Conservation (phyloP, 92 coral and sea anemone species). For the Palythoa caribaeorum region DNA sequence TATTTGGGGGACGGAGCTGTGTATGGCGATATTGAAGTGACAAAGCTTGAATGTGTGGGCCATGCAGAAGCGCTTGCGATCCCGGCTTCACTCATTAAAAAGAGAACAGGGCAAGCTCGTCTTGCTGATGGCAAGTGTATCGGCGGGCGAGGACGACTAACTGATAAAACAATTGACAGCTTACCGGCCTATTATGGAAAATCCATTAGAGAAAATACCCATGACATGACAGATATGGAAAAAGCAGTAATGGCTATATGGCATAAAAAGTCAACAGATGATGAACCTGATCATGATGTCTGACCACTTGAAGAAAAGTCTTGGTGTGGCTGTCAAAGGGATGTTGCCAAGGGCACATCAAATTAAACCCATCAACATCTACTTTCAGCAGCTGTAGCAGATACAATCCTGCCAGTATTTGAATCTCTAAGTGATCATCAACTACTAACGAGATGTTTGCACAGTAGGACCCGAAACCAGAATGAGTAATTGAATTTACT, state of each 20-base stretch:
- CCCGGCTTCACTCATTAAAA: constrained; percentile 68
- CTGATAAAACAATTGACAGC: constrained; percentile 34
- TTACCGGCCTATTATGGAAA: constrained; percentile 65
- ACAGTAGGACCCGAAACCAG: constrained; percentile 71
- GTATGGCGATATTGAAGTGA: constrained; percentile 48
- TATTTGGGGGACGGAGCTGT: constrained; percentile 68
- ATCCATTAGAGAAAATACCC: constrained; percentile 58
- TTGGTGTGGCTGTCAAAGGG: background rate
- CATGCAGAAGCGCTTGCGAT: constrained; percentile 68
- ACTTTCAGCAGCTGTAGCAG: constrained; percentile 61
- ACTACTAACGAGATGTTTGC: constrained; percentile 50
- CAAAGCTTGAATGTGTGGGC: constrained; percentile 68
- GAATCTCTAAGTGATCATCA: constrained; percentile 27
- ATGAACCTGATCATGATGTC: constrained; percentile 49
- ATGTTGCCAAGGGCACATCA: background rate
- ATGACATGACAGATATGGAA: constrained; percentile 39
- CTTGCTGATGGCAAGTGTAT: constrained; percentile 58
- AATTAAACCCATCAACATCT: constrained; percentile 35
- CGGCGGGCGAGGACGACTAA: constrained; percentile 60
- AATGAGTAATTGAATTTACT: constrained; percentile 73
- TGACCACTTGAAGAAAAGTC: constrained; percentile 7
- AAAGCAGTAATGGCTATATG: constrained; percentile 70
- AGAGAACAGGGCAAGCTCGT: constrained; percentile 13
- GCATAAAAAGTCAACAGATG: constrained; percentile 59
- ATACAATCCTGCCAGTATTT: constrained; percentile 43